These are phyloP conservation scores for Scaptomyza parva DNA, from an alignment of 2,888 invertebrate species.

Conservation along the genomic window DNA sequence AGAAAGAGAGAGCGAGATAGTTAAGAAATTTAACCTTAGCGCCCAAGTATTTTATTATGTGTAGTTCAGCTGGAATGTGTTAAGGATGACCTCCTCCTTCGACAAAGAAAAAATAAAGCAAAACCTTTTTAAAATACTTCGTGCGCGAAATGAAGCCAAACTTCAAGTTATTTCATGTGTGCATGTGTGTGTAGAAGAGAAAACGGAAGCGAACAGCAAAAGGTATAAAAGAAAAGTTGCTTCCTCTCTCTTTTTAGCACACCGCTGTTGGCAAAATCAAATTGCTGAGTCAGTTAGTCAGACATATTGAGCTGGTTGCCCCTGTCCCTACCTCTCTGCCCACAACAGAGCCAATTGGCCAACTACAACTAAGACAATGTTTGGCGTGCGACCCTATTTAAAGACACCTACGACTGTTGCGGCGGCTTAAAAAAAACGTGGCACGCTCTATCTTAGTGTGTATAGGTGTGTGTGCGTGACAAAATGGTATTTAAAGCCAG, in stretches of 20 bases:
- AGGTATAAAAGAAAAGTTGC: constrained; percentile 68
- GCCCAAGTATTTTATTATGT: constrained; percentile 77
- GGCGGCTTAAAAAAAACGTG: constrained; percentile 41
- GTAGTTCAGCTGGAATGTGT: constrained; percentile 69
- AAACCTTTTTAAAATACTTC: constrained; percentile 53
- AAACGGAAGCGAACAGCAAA: constrained; percentile 71
- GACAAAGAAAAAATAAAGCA: background rate
- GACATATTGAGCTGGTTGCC: constrained; percentile 70
- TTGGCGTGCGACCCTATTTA: constrained; percentile 46
- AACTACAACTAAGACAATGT: constrained; percentile 68
- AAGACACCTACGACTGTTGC: constrained; percentile 62
- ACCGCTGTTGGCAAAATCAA: constrained; percentile 71
- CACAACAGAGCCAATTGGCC: constrained; percentile 41
- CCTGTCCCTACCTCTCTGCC: background rate
- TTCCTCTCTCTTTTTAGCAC: constrained; percentile 57
- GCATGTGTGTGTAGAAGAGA: background rate
- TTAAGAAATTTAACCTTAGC: constrained; percentile 76
- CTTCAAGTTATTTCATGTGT: constrained; percentile 55
- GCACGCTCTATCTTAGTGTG: constrained; percentile 9
- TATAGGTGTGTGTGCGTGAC: constrained; percentile 83
- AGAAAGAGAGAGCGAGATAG: background rate
- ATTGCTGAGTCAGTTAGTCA: constrained; percentile 80
- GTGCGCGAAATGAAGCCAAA: constrained; percentile 81
- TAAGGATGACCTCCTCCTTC: constrained; percentile 32
- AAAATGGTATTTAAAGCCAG: constrained; percentile 83